Evolutionary conservation across 2,113 vertebrate genomes (phyloP), one percentile per base, ranked within the genome.

Genomic region (Tragelaphus strepsiceros): DNA sequence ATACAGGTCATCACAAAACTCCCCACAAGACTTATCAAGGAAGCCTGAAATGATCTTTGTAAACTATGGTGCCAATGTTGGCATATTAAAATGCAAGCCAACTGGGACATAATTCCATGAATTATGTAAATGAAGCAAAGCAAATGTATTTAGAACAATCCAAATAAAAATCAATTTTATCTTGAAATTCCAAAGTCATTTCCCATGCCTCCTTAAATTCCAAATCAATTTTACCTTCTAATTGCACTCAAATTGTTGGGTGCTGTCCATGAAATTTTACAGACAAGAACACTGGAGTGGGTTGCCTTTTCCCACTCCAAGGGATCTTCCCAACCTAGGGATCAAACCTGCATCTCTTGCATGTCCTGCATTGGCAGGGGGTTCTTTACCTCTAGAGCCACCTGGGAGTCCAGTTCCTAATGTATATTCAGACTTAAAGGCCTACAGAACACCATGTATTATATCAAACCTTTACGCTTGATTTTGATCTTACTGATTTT

Each of bases 161-260:
- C 64, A 59, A 64, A 86, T 56, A 93, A 89, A 93, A 94, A 92
- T 83, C 16, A 62, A 39, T 81, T 81, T 94, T 22, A 46, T 51
- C 30, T 85, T 93, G 61, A 91, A 93, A 88, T 95, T 84, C n/a
- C 43, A 88, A 67, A 64, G 26, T 90, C 49, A 67, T 80, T 97
- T 96, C 24, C 21, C 28, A 83, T 32, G 46, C 6, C 32, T 74
- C 14, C n/a, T 80, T 95, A 62, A 96, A 86, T 92, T 10, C 24
- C 7, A 3, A 92, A 61, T 94, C 85, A 88, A 71, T 62, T 84
- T 80, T n/a, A 86, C 46, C n/a, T 89, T 74, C 61, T 80, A 84
- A 93, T 35, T 95, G 64, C 6, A 10, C 7, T 51, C 26, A 61
- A 53, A 17, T 5, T 53, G 51, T 10, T 84, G n/a, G 54, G 24